These are phyloP conservation scores for Calameuta idolon DNA, from an alignment of 2,888 invertebrate genomes.

Conservation along the genomic window DNA sequence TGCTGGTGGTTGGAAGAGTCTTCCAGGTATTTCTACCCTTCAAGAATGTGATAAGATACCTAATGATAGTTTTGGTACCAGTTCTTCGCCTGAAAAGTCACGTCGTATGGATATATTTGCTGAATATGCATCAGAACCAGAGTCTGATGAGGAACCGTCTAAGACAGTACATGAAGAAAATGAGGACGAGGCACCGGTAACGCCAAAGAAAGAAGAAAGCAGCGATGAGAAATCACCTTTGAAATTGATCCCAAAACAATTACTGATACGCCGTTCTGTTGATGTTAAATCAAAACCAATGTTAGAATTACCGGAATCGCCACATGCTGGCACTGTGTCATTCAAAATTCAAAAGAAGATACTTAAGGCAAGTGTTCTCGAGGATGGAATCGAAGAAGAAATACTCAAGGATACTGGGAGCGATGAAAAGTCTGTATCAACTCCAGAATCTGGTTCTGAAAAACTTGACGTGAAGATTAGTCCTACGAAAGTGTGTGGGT, in stretches of 20 bases:
- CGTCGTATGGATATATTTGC: conserved; percentile 50
- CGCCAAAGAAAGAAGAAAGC: conserved; percentile 27
- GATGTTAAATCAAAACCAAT: conserved; percentile 1
- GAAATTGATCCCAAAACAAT: conserved; percentile 56
- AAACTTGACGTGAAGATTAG: not conserved
- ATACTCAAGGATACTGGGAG: not conserved
- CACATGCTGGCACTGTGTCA: conserved; percentile 14
- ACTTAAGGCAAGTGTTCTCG: conserved; percentile 5
- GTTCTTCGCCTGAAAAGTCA: not conserved
- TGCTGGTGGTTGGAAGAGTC: not conserved
- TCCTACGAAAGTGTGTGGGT: not conserved
- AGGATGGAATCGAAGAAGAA: conserved; percentile 12
- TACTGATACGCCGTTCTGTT: conserved; percentile 43
- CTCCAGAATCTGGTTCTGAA: not conserved
- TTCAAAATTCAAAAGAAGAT: conserved; percentile 21
- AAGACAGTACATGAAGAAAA: conserved; percentile 19
- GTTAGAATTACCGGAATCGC: not conserved
- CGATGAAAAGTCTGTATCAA: not conserved
- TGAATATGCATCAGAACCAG: conserved; percentile 31
- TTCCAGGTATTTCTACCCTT: not conserved
- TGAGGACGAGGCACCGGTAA: conserved; percentile 10
- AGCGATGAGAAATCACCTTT: conserved; percentile 32
- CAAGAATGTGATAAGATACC: not conserved
- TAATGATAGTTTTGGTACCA: not conserved
- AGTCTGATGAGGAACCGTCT: conserved; percentile 20